A percentile compares a stretch with the other conserved stretches of the same genome.
These are phyloP conservation scores for Dyspetes luteomarginatus DNA, from an alignment of 2,888 invertebrate genomes.

Conservation along the genomic window DNA sequence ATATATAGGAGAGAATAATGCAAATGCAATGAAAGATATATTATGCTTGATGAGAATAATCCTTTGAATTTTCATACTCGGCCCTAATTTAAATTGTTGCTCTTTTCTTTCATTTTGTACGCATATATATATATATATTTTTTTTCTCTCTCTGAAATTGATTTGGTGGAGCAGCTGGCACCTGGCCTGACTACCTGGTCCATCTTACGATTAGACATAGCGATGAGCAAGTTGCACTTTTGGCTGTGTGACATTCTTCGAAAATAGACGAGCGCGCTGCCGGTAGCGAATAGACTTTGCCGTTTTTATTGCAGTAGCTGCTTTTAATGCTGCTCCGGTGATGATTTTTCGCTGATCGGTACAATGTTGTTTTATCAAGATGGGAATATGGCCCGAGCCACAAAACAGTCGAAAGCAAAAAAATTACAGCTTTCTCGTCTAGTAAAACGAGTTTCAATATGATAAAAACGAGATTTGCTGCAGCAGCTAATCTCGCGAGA, in stretches of 20 bases:
- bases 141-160: slow-evolving; percentile 38
- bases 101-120: background rate
- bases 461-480: slow-evolving; percentile 8
- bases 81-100: slow-evolving; percentile 56
- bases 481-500: too few species aligned
- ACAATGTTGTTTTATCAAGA: slow-evolving; percentile 9
- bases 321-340: background rate
- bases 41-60: background rate
- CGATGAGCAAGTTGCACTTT: slow-evolving; percentile 70
- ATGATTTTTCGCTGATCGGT: slow-evolving; percentile 3
- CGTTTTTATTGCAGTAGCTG: background rate
- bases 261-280: slow-evolving; percentile 78
- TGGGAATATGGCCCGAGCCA: slow-evolving; percentile 10
- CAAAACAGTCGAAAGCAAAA: background rate
- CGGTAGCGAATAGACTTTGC: slow-evolving; percentile 48
- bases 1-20: slow-evolving; percentile 2
- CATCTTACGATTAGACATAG: slow-evolving; percentile 34
- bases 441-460: too few species aligned
- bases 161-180: slow-evolving; percentile 54
- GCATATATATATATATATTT: slow-evolving; percentile 8
- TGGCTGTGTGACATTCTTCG: slow-evolving; percentile 78
- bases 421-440: too few species aligned
- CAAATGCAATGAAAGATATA: slow-evolving; percentile 25
- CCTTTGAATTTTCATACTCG: slow-evolving; percentile 21
- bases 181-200: slow-evolving; percentile 67